A percentile compares a stretch with the other conserved stretches of the same genome.
These are phyloP conservation scores for Xylota segnis DNA, from an alignment of 2,888 invertebrate species.

Conservation along the genomic window DNA sequence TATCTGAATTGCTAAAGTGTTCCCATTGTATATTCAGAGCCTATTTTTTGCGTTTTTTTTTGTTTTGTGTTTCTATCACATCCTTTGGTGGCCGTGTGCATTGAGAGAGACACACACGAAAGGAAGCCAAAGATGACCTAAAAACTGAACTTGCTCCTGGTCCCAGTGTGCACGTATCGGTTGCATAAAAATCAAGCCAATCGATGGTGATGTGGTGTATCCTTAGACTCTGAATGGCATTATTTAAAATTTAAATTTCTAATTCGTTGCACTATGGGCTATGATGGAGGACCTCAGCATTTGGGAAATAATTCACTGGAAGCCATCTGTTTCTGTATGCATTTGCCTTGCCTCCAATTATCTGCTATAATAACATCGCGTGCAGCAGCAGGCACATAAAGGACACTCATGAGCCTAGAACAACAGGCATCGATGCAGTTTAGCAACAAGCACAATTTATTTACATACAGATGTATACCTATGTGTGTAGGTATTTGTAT, in stretches of 20 bases:
- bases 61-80: background rate
- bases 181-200: background rate
- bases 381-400: constrained; percentile 30
- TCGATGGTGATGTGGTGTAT: no score
- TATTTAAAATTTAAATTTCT: constrained; percentile 20
- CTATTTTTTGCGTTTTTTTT: constrained; percentile 5
- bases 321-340: constrained; percentile 36
- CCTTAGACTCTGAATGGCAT: constrained; percentile 8
- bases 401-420: constrained; percentile 10
- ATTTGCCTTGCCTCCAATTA: constrained; percentile 52
- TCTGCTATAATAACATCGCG: constrained; percentile 52
- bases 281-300: background rate
- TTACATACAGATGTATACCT: no score
- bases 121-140: background rate
- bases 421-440: constrained; percentile 44
- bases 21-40: constrained; percentile 9
- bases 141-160: background rate
- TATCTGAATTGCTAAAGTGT: constrained; percentile 40
- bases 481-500: no score
- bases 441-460: constrained; percentile 47
- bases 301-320: constrained; percentile 23
- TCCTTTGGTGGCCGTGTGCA: no score
- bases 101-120: background rate
- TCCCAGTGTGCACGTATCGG: no score
- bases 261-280: background rate